These are phyloP conservation scores for Psilopsiagon aymara DNA, from an alignment of 2,113 vertebrate genomes.

Conservation along the genomic window DNA sequence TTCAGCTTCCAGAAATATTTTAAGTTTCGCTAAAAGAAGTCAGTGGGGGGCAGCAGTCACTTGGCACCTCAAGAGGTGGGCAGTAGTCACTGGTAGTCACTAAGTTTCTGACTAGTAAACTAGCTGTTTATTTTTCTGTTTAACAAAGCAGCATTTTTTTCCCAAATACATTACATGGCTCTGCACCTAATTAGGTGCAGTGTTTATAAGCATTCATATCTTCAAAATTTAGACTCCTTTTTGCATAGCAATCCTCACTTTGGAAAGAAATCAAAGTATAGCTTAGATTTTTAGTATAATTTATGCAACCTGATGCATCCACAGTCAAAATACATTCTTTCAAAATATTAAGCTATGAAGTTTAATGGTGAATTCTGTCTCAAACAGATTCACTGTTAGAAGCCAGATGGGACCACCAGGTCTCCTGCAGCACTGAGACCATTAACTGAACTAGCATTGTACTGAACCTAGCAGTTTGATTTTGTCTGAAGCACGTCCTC, in stretches of 20 bases:
- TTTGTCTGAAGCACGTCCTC: not conserved
- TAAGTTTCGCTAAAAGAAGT: not conserved
- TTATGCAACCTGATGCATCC: not conserved
- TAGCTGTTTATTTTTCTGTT: not conserved
- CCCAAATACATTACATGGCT: not conserved
- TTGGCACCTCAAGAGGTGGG: not conserved
- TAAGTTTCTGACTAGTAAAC: not conserved
- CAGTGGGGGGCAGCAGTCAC: too few relatives aligned
- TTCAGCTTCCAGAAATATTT: not conserved
- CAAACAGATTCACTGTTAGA: not conserved
- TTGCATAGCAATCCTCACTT: not conserved
- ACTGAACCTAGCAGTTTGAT: not conserved
- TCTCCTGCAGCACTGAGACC: not conserved
- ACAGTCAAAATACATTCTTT: not conserved
- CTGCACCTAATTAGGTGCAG: not conserved
- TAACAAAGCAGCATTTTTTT: not conserved
- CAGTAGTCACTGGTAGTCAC: not conserved
- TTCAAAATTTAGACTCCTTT: not conserved
- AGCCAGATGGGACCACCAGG: not conserved
- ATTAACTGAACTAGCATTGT: not conserved
- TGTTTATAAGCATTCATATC: not conserved
- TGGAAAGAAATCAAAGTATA: not conserved
- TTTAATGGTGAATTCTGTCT: not conserved
- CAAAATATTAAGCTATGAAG: not conserved
- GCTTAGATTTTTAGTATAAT: not conserved